Evolutionary conservation across 2,888 invertebrate species (phyloP), one percentile per base, ranked within the genome.

Genomic region (Crossocerus cetratus): DNA sequence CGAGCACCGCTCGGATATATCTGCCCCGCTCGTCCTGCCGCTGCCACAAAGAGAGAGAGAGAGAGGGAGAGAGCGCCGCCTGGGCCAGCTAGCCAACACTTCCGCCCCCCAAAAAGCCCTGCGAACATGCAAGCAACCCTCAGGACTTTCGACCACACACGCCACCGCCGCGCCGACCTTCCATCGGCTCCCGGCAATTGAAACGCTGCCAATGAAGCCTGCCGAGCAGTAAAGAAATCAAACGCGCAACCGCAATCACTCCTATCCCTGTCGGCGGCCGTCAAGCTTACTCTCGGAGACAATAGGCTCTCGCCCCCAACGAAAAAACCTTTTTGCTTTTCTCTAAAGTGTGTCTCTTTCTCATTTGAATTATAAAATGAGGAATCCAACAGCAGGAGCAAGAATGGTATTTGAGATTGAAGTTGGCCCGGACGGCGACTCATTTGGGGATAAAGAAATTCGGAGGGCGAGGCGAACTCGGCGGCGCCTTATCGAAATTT

Each of bases 181-280:
- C 87, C 86, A 87, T 86, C 87, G 84, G 81, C 77, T 84, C 81
- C 80, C 81, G 82, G 78, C 80, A 83, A 84, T 89, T 89, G 88
- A 89, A 89, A 86, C 87, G 86, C 84, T 88, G 89, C 89, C 89
- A 89, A 89, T 88, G 87, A 86, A 84, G 60, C 75, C 77, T 67
- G 62, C 23, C 43, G 59, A 76, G 68, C 77, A 81, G 77, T 62
- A n/a, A 53, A 65, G 73, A 75, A 80, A 78, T 77, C 74, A 75
- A 83, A 80, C 74, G 44, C 44, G 32, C 32, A 49, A 44, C 21
- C 64, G 57, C 72, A 69, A 80, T 76, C 82, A 44, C 59, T 53
- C 49, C 23, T 77, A 59, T 22, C 23, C 66, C 23, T 22, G 49
- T 44, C 69, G 69, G 72, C 67, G 53, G 61, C 64, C 8, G 13